These are phyloP conservation scores for Phymorhynchus buccinoides DNA, from an alignment of 1,140 invertebrate species.

Conservation along the genomic window DNA sequence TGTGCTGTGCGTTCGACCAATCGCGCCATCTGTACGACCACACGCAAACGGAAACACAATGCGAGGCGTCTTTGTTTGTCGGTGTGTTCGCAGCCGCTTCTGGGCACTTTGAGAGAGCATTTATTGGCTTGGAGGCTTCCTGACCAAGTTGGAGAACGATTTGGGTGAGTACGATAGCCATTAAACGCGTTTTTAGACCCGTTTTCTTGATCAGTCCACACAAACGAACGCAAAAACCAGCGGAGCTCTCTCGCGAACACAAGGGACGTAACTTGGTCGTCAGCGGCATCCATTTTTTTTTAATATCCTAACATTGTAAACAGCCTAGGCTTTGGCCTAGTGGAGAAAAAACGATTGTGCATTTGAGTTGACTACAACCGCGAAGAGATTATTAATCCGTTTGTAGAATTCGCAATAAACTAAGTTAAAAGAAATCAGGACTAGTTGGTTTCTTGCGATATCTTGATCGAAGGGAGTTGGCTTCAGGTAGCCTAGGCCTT, in stretches of 20 bases:
- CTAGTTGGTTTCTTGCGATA: background rate
- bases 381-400: background rate
- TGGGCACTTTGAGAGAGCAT: background rate
- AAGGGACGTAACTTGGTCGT: slow-evolving; percentile 35
- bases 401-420: background rate
- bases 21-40: slow-evolving; percentile 35
- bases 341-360: background rate
- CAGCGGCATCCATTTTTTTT: slow-evolving; percentile 40
- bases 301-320: background rate
- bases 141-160: background rate
- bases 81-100: slow-evolving; percentile 32
- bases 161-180: background rate
- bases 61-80: slow-evolving; percentile 38
- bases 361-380: background rate
- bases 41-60: slow-evolving; percentile 39
- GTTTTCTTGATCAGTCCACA: slow-evolving; percentile 23
- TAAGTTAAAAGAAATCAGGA: background rate
- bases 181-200: background rate
- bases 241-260: slow-evolving; percentile 28
- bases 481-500: background rate
- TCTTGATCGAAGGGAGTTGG: background rate
- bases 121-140: background rate
- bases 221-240: slow-evolving; percentile 38
- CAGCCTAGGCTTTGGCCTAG: background rate
- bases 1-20: slow-evolving; percentile 38